Base-by-base conservation (phyloP, 2,797 vertebrate genomes). In the Darevskia mixta region DNA sequence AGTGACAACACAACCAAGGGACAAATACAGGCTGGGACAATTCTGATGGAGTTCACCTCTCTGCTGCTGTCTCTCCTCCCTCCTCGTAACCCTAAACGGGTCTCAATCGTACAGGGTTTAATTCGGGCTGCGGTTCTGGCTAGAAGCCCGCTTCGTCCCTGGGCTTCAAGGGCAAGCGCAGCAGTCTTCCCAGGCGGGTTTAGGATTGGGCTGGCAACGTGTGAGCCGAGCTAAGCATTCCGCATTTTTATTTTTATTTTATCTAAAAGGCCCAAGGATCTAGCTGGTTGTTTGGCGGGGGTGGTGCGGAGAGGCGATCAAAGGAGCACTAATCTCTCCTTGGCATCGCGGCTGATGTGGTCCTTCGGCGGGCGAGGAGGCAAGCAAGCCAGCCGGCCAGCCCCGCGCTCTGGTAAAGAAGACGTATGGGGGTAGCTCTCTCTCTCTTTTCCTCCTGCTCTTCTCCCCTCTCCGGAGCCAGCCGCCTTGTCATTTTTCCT, bases 401-500 rank as follows among this genome's bases (percentile, higher is more conserved):
- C 7, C 2, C 66, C 2, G 55, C 1, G 32, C 29, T 78, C 79
- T 41, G 61, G 61, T 90, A 85, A 91, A 93, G 94, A 93, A 96
- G 93, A 94, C 95, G 93, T 90, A 96, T 86, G 94, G 95, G 94
- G 94, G 95, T 41, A 67, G 91, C 92, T 93, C 91, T 77, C 83
- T 35, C 35, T 45, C 66, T 49, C 45, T 49, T 49, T 49, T 49
- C 2, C 45, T 49, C 45, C 45, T 49, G 45, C 45, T 49, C 45
- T 49, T 49, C 45, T 49, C 72, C 92, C 25, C 45, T 64, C 72
- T 71, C 77, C 29, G 17, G 2, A 10, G 11, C 20, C 83, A 43
- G 88, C 91, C 66, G 91, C 92, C 97, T 94, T 97, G 96, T 97
- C 97, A 95, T 97, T 96, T 13, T 97, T 95, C 95, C 87, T 90